phyloP scores from a whole-genome alignment of 2,888 invertebrate species.

The Watsonalla cultraria region DNA sequence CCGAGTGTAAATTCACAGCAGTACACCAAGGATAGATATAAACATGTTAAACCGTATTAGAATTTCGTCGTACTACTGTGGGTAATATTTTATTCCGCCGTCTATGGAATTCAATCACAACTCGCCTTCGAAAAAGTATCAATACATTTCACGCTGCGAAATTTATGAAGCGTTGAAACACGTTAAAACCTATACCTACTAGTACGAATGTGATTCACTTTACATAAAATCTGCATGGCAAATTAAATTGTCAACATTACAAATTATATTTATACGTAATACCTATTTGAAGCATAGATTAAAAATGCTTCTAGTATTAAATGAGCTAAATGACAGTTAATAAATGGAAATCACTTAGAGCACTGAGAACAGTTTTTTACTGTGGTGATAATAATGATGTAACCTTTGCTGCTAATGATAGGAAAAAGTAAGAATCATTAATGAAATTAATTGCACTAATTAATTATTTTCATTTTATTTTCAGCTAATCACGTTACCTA shows the following conservation, averaged over 20 bases:
- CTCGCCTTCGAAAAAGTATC: too few relatives aligned
- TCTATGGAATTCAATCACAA: too few relatives aligned
- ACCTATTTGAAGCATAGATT: too few relatives aligned
- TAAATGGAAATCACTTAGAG: neutral
- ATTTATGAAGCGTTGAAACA: too few relatives aligned
- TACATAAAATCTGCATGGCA: constrained; percentile 14
- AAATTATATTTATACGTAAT: too few relatives aligned
- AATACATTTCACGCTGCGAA: too few relatives aligned
- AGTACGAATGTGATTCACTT: too few relatives aligned
- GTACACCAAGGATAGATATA: constrained; percentile 9
- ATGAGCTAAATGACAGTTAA: neutral
- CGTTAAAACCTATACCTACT: too few relatives aligned
- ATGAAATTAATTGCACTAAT: neutral
- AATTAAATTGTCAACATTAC: neutral
- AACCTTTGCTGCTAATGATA: neutral
- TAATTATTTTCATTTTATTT: neutral
- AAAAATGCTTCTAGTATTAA: too few relatives aligned
- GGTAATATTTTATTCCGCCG: constrained; percentile 9
- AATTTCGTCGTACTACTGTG: constrained; percentile 22
- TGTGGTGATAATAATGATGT: neutral
- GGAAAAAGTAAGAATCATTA: neutral
- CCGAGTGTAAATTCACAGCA: constrained; percentile 60
- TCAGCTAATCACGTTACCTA: too few relatives aligned
- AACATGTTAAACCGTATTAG: constrained; percentile 1
- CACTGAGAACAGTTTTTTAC: neutral